Evolutionary conservation across 2,888 invertebrate species (phyloP).

Genomic region (Megamerina dolium): DNA sequence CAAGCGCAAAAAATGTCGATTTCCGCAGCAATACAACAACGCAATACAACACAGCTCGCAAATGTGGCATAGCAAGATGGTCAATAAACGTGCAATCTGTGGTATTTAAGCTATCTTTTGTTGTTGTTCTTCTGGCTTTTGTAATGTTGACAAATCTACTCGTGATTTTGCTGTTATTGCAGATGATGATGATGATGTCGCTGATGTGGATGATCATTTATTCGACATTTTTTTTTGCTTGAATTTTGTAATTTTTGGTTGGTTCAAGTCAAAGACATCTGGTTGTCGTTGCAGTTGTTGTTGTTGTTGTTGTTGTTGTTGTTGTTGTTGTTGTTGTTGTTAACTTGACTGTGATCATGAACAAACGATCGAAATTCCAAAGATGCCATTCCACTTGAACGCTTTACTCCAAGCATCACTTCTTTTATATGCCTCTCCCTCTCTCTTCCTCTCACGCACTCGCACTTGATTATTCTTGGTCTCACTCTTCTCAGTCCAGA

Average conservation of each 20-base stretch:
- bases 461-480: background rate
- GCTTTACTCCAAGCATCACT: too few relatives aligned
- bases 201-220: too few relatives aligned
- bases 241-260: conserved; percentile 3
- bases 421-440: too few relatives aligned
- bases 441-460: background rate
- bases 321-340: conserved; percentile 9
- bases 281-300: too few relatives aligned
- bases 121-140: conserved; percentile 6
- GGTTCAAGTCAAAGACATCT: too few relatives aligned
- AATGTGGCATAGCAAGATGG: too few relatives aligned
- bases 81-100: conserved; percentile 22
- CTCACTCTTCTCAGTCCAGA: conserved; percentile 1
- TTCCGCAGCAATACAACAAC: too few relatives aligned
- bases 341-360: conserved; percentile 5
- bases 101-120: conserved; percentile 25
- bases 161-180: too few relatives aligned
- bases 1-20: too few relatives aligned
- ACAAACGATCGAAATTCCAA: conserved; percentile 8
- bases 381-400: conserved; percentile 11
- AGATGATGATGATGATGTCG: too few relatives aligned
- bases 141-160: conserved; percentile 17
- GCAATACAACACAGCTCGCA: background rate
- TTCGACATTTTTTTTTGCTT: conserved; percentile 8
- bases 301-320: conserved; percentile 4